Base-by-base conservation (phyloP, 2,797 vertebrate species). In the Pelodytes ibericus region DNA sequence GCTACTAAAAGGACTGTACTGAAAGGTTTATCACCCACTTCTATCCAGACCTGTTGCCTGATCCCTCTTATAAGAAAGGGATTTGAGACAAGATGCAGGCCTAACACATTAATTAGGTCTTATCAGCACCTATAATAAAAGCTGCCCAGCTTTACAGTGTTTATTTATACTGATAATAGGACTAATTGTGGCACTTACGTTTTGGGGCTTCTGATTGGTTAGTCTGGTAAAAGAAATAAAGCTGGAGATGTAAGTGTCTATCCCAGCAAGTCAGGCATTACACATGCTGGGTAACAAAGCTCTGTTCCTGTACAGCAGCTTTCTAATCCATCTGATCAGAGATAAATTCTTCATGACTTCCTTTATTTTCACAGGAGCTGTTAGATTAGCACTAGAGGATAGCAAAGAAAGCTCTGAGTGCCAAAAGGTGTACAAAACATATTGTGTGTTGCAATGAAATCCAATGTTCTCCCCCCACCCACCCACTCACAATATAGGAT, bases 111-210 rank as follows among this genome's bases (percentile, higher is more conserved):
- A 27, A 71, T 26, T 18, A 9, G 26, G 22, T 6, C 7, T 15
- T 47, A 65, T 75, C 68, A 70, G 2, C 31, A n/a, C 16, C 47
- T 22, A 2, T 1, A 13, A 20, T 11, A 24, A 0, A 56, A 0
- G 10, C 22, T 51, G n/a, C 7, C 59, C 56, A 57, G 24, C 16
- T 47, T 71, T 39, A 39, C 49, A 22, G 27, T 47, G 77, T 24
- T 70, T 62, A 1, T 41, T 84, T n/a, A 41, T 2, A 47, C 69
- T 18, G 64, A 73, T 26, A 22, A 24, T 6, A n/a, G 16, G 44
- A 10, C 57, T 27, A 36, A 26, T 3, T 71, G 22, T 63, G 16
- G 59, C 0, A 20, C 66, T 24, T 39, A 8, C 33, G 36, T 8
- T 41, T 20, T 22, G 33, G 36, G 15, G 47, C 15, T 36, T n/a